Conservation (phyloP, 1,140 invertebrate species). For the Apocrypta bakeri region DNA sequence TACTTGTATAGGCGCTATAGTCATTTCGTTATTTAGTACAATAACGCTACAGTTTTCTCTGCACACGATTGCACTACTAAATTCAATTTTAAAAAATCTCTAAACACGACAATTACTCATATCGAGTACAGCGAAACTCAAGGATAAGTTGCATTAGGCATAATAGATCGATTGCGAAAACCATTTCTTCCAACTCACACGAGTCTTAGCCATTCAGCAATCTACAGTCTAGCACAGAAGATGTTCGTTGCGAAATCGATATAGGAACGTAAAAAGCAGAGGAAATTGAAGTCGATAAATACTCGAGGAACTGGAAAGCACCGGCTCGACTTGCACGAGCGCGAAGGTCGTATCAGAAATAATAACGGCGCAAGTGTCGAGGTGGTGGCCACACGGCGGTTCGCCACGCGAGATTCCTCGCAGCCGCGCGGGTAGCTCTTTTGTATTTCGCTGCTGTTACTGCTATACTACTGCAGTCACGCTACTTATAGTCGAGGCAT, state of each 20-base stretch:
- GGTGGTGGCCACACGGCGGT: slow-evolving; percentile 42
- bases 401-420: slow-evolving; percentile 58
- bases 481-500: not conserved
- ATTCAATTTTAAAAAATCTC: too few species aligned
- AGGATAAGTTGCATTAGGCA: too few species aligned
- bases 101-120: too few species aligned
- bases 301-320: not conserved
- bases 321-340: not conserved
- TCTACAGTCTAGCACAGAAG: not conserved
- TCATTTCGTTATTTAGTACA: too few species aligned
- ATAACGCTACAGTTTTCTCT: too few species aligned
- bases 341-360: slow-evolving; percentile 19
- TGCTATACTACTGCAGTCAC: not conserved
- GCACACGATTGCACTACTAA: too few species aligned
- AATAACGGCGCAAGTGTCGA: slow-evolving; percentile 40
- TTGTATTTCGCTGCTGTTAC: not conserved
- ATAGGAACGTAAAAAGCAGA: slow-evolving; percentile 23
- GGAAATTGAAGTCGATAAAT: slow-evolving; percentile 40
- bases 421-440: not conserved
- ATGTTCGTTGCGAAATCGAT: not conserved
- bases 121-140: too few species aligned
- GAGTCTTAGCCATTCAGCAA: too few species aligned
- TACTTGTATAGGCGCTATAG: too few species aligned
- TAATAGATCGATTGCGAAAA: too few species aligned
- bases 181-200: too few species aligned